These are phyloP conservation scores for Cuniculus paca DNA, from an alignment of 2,797 vertebrate genomes.

Conservation along the genomic window DNA sequence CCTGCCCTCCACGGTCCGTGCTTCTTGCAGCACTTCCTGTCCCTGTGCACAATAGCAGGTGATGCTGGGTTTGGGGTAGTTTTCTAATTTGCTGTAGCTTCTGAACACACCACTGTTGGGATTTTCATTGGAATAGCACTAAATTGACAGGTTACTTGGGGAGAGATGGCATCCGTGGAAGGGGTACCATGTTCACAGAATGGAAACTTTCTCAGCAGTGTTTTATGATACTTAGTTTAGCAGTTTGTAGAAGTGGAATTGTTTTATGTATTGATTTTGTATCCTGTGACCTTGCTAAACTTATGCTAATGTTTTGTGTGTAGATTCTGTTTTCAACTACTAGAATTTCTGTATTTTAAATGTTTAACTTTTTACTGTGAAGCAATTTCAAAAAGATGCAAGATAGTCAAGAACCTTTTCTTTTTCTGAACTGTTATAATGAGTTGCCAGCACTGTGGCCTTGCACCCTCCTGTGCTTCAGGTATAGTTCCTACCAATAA, in stretches of 20 bases:
- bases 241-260: background rate
- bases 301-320: background rate
- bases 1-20: background rate
- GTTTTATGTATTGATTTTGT: background rate
- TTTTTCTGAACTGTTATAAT: background rate
- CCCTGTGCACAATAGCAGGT: background rate
- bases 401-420: background rate
- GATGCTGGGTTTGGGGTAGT: too few species aligned
- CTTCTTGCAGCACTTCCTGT: background rate
- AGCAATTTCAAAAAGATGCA: background rate
- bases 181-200: too few species aligned
- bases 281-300: background rate
- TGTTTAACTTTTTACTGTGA: background rate
- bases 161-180: background rate
- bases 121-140: background rate
- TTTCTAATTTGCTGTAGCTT: background rate
- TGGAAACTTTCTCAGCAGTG: background rate
- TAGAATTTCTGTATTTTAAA: background rate
- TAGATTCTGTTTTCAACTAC: background rate
- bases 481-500: background rate
- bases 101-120: background rate
- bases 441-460: background rate
- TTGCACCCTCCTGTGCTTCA: background rate
- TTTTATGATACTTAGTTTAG: background rate
- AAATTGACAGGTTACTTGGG: background rate